Evolutionary conservation across 2,113 vertebrate genomes (phyloP), one percentile per base, ranked within the genome.

Genomic region (Amphiprion percula): DNA sequence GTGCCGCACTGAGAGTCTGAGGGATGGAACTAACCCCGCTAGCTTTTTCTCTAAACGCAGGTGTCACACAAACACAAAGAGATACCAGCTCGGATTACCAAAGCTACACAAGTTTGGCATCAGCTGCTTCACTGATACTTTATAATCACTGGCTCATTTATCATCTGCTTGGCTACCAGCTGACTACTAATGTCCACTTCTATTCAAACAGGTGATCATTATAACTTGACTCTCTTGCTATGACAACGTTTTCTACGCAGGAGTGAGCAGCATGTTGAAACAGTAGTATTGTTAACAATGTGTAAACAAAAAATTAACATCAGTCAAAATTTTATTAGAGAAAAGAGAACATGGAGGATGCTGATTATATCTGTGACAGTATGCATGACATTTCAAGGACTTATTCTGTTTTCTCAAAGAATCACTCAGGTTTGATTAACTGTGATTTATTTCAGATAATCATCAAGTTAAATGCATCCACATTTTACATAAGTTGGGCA

Each of bases 401-500:
- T 44, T 44, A 15, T 44, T 44, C 41, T 44, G 39, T 41, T 41
- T 41, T 41, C 9, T 12, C 39, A 41, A 30, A 30, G 2, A 37
- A 33, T 52, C 11, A n/a, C 1, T 39, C 17, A 9, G 16, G 7
- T 44, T 23, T n/a, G 23, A n/a, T n/a, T 47, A 24, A 12, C 23
- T 61, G 10, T 70, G 46, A 65, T 30, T 30, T 30, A 24, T 10
- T 64, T 56, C 17, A 74, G 26, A 49, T 62, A 67, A 62, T 19
- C 58, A 28, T n/a, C 28, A 21, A 9, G 4, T 11, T 73, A 21
- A 44, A 8, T 56, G 33, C 17, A 64, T 33, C 33, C 17, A 46
- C 19, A 58, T 37, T 37, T 8, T 37, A 9, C 8, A 37, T 37
- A 2, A 9, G 7, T 37, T 37, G 9, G 33, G 9, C 8, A 5